Conservation (phyloP, 2,113 vertebrate genomes). For the Candoia aspera region DNA sequence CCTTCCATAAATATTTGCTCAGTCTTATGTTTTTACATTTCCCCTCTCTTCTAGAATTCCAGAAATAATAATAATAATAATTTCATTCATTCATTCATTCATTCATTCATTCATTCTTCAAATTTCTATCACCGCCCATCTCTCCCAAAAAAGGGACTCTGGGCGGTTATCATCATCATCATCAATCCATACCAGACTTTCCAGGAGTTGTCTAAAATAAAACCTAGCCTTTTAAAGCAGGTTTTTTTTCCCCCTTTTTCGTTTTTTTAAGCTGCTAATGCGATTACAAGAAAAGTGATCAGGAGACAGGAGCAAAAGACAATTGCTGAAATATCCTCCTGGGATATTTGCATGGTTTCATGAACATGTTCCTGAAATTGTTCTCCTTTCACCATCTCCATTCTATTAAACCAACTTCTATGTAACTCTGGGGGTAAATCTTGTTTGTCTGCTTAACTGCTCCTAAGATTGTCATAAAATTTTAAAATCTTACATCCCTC, state of each 20-base stretch:
- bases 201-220: not conserved
- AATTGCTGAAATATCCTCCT: not conserved
- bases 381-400: not conserved
- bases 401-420: constrained; percentile 40
- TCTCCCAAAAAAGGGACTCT: too few relatives aligned
- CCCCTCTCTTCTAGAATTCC: too few relatives aligned
- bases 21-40: too few relatives aligned
- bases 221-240: not conserved
- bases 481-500: constrained; percentile 47
- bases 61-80: too few relatives aligned
- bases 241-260: not conserved
- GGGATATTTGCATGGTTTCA: constrained; percentile 34
- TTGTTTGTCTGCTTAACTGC: constrained; percentile 53
- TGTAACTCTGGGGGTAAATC: constrained; percentile 55
- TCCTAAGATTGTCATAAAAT: constrained; percentile 56
- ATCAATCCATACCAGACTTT: not conserved
- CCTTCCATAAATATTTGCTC: too few relatives aligned
- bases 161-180: too few relatives aligned
- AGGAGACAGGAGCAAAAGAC: not conserved
- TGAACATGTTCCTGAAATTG: not conserved
- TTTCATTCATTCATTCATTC: too few relatives aligned
- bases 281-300: fast-evolving
- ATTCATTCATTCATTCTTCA: too few relatives aligned
- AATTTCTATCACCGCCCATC: too few relatives aligned
- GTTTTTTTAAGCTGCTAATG: not conserved